phyloP scores from a whole-genome alignment of 2,113 vertebrate species.

The rabbit (Oryctolagus cuniculus) region DNA sequence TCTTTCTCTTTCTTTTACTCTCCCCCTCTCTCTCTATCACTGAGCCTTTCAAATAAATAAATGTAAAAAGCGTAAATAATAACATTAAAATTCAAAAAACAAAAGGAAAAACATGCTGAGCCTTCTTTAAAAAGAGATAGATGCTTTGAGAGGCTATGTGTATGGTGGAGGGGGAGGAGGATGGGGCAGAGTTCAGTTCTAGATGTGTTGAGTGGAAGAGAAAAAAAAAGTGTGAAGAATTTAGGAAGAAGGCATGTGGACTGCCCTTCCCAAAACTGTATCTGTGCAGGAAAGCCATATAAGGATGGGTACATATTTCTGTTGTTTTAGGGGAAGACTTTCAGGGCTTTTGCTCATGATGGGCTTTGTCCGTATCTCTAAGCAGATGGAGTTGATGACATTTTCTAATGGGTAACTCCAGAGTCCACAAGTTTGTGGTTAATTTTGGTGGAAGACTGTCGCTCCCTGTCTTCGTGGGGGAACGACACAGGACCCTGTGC shows the following conservation, averaged over 20 bases:
- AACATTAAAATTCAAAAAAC: too few relatives aligned
- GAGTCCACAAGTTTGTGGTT: too few relatives aligned
- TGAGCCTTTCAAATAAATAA: too few relatives aligned
- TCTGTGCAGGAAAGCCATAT: neutral
- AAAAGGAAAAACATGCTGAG: too few relatives aligned
- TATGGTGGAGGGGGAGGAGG: neutral
- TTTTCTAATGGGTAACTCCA: neutral
- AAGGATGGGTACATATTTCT: neutral
- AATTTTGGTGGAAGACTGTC: neutral
- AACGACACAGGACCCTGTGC: too few relatives aligned
- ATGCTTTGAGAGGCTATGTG: neutral
- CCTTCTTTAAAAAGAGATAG: too few relatives aligned
- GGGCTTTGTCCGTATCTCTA: neutral
- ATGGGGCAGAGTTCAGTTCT: neutral
- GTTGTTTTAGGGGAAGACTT: neutral
- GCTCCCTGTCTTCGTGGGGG: too few relatives aligned
- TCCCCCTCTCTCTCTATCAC: too few relatives aligned
- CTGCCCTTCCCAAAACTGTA: neutral
- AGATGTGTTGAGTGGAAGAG: neutral
- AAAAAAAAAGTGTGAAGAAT: conserved; percentile 13
- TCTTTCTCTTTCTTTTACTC: too few relatives aligned
- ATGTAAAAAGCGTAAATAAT: too few relatives aligned
- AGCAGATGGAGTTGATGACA: neutral
- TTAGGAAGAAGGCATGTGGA: neutral
- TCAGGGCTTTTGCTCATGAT: neutral